Base-by-base conservation (phyloP, 2,888 invertebrate species). In the Hypomecis atomaria region DNA sequence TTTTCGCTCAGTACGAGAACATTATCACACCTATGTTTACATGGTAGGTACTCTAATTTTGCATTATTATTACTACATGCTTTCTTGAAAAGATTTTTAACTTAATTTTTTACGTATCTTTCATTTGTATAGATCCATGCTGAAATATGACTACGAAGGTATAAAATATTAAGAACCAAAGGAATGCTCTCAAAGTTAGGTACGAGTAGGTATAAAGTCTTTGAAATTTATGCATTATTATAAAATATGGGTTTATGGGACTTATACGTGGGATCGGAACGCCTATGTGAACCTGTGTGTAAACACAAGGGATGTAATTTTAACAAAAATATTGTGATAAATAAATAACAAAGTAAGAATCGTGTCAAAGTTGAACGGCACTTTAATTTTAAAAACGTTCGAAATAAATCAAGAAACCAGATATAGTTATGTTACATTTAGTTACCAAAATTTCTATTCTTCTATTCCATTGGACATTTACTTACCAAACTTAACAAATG, bases 141-240 rank as follows among this genome's bases (percentile, higher is more conserved):
- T 37, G 10, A 55, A 40, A 53, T 38, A 56, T 62, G 52, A 57
- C 52, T 43, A 13, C 36, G 56, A 44, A 40, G 50, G 33, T 62
- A 59, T 40, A 63, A 23, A 50, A 59, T 60, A 62, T 59, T 62
- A 66, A 58, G 56, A 62, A 63, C 58, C 49, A 55, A 59, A 62
- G 59, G 50, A 66, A 52, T 49, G 50, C 36, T 63, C 52, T 55
- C 63, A 59, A 65, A 74, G 67, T 66, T 71, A 66, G 61, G 59
- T 59, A 23, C 37, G 49, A 36, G 49, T 23, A 23, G 23, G 23
- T 37, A 62, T 52, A 67, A 72, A 77, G 71, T 74, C 72, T 67
- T 73, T 67, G 54, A 64, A 75, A 79, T 78, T 78, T 75, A 78
- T 77, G 73, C 73, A 64, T 76, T 74, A 76, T 77, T 76, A 78